Evolutionary conservation across 2,113 vertebrate genomes (phyloP).

Genomic region (Phyllopteryx taeniolatus): DNA sequence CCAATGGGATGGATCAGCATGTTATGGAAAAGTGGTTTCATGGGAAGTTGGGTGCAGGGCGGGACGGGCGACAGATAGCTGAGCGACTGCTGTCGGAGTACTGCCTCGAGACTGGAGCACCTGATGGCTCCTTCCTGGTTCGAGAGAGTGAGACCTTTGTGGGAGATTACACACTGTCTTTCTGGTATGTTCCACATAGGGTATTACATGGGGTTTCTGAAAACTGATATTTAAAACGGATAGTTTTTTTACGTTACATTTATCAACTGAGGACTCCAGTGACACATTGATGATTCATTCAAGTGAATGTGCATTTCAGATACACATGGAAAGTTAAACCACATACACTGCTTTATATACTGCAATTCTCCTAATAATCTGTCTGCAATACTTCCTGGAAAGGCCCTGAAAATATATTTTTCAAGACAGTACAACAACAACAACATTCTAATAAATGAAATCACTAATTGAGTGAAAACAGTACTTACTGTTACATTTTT

Average conservation of each 20-base stretch:
- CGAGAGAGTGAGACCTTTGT: conserved; percentile 97
- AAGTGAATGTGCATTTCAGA: background rate
- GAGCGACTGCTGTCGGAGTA: conserved; percentile 92
- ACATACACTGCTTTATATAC: background rate
- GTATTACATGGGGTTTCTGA: background rate
- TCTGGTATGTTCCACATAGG: conserved; percentile 80
- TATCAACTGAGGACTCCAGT: background rate
- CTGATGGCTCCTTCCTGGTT: conserved; percentile 94
- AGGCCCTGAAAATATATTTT: too few relatives aligned
- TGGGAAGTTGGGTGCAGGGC: conserved; percentile 89
- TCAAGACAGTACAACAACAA: too few relatives aligned
- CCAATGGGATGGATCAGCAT: conserved; percentile 88
- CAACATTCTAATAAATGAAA: background rate
- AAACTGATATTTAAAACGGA: background rate
- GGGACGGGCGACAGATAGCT: conserved; percentile 93
- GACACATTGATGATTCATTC: background rate
- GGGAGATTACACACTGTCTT: conserved; percentile 97
- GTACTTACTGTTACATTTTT: background rate
- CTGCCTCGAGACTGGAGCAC: conserved; percentile 90
- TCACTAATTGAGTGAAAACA: background rate
- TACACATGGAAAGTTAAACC: too few relatives aligned
- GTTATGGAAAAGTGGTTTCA: conserved; percentile 97
- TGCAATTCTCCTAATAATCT: background rate
- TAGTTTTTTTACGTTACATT: background rate
- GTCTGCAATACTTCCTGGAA: too few relatives aligned